Evolutionary conservation across 2,888 invertebrate species (phyloP).

Genomic region (Rhopalosiphum nymphaeae): DNA sequence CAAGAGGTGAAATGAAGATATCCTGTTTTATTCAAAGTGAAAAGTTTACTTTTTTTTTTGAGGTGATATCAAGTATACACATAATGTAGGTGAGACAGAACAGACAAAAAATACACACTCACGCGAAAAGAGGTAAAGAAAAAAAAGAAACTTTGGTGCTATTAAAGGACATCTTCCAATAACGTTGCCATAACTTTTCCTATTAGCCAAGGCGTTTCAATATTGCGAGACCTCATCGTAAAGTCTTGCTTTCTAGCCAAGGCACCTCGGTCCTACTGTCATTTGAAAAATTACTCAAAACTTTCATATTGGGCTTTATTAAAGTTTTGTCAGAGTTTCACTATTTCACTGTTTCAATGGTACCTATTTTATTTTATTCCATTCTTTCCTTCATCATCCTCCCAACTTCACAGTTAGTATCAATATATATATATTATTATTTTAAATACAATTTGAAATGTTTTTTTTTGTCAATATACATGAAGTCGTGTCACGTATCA

Average conservation of each 20-base stretch:
- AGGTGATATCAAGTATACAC: conserved; percentile 7
- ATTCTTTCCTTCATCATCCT: too few relatives aligned
- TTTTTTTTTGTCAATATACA: not conserved
- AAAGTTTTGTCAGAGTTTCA: conserved; percentile 58
- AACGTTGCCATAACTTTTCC: conserved; percentile 60
- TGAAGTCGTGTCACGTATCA: conserved; percentile 27
- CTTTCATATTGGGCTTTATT: conserved; percentile 65
- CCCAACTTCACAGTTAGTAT: not conserved
- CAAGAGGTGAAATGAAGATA: conserved; percentile 36
- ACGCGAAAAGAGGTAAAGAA: not conserved
- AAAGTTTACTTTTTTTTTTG: conserved; percentile 48
- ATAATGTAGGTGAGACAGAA: not conserved
- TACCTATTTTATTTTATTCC: conserved; percentile 43
- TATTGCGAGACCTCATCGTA: conserved; percentile 60
- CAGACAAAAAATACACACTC: not conserved
- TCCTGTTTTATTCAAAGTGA: conserved; percentile 54
- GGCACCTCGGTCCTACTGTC: conserved; percentile 21
- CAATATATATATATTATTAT: not conserved
- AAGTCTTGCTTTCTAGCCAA: conserved; percentile 54
- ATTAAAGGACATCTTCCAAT: conserved; percentile 64
- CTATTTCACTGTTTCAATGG: conserved; percentile 51
- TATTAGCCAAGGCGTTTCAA: conserved; percentile 64
- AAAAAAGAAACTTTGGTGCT: conserved; percentile 53
- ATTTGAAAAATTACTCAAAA: conserved; percentile 64
- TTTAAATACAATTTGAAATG: conserved; percentile 15